phyloP scores from a whole-genome alignment of 2,113 vertebrate genomes.

The Prochilodus magdalenae region DNA sequence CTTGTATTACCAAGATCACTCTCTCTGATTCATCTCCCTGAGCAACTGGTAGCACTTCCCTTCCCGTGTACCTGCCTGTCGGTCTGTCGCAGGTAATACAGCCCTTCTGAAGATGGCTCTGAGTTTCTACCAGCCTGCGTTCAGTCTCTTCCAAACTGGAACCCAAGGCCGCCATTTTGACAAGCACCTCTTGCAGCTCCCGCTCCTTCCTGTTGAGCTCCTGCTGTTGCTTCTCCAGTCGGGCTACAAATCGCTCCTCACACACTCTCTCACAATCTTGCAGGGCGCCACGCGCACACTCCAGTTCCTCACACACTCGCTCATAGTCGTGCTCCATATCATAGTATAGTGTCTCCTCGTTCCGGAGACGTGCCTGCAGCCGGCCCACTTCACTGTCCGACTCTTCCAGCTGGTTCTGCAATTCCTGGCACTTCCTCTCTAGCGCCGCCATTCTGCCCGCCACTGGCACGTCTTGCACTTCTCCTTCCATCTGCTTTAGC shows the following conservation, averaged over 20 bases:
- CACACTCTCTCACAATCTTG: conserved; percentile 78
- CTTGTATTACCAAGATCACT: conserved; percentile 87
- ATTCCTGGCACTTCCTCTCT: conserved; percentile 80
- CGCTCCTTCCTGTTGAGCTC: conserved; percentile 84
- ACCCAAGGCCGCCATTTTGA: conserved; percentile 86
- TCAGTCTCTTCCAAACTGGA: conserved; percentile 87
- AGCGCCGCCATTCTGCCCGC: conserved; percentile 69
- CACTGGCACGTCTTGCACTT: conserved; percentile 40
- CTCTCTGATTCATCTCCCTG: conserved; percentile 74
- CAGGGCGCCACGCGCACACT: conserved; percentile 76
- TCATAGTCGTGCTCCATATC: conserved; percentile 83
- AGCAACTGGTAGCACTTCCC: conserved; percentile 44
- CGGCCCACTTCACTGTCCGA: conserved; percentile 76
- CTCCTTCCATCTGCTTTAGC: conserved; percentile 75
- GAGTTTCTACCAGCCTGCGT: conserved; percentile 72
- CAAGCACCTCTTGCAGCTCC: conserved; percentile 84
- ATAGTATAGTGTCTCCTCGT: conserved; percentile 83
- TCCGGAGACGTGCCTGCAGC: conserved; percentile 80
- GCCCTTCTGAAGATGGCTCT: conserved; percentile 46
- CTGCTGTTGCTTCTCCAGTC: conserved; percentile 35
- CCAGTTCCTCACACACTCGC: conserved; percentile 80
- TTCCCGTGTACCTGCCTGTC: conserved; percentile 59
- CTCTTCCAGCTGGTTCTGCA: conserved; percentile 80
- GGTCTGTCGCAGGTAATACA: conserved; percentile 60
- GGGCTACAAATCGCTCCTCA: conserved; percentile 42